phyloP scores from a whole-genome alignment of 2,113 vertebrate genomes.

The Falco punctatus region DNA sequence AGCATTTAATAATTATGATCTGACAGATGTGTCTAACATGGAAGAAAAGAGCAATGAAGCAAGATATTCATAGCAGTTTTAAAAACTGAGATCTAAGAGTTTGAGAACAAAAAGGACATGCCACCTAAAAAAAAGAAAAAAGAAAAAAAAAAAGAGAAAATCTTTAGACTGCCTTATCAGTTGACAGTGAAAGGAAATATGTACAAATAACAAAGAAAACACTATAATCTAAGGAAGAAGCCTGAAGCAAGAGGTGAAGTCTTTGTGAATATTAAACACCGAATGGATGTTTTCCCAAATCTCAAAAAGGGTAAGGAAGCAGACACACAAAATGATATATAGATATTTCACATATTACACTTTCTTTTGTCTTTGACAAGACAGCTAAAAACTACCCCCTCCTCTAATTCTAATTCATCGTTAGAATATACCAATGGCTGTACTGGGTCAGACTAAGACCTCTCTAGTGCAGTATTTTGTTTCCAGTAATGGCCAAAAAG shows the following conservation, averaged over 20 bases:
- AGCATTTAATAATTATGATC: background rate
- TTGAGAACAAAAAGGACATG: background rate
- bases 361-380: background rate
- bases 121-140: background rate
- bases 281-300: background rate
- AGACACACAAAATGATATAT: background rate
- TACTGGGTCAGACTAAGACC: background rate
- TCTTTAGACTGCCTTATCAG: background rate
- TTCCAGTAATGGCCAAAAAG: background rate
- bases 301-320: background rate
- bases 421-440: background rate
- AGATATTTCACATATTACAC: background rate
- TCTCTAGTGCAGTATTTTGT: background rate
- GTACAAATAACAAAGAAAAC: background rate
- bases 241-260: background rate
- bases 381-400: background rate
- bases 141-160: background rate
- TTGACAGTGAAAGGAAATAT: background rate
- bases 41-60: background rate
- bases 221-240: background rate
- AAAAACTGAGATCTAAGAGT: background rate
- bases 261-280: background rate
- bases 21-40: background rate
- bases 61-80: background rate
- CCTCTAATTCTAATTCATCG: background rate